phyloP scores from a whole-genome alignment of 2,113 vertebrate species.

The Scomber scombrus region DNA sequence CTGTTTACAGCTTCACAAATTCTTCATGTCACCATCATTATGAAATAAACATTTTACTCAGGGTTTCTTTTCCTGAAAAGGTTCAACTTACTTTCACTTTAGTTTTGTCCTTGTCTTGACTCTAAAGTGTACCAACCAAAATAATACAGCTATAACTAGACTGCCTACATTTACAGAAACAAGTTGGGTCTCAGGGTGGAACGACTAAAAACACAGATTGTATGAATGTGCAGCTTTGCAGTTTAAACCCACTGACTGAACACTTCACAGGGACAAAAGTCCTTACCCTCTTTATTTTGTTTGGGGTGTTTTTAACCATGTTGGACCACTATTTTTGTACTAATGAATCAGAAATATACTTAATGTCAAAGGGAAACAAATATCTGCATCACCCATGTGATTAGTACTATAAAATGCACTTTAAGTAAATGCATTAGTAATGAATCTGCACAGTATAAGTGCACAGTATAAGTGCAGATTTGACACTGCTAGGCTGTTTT shows the following conservation, averaged over 20 bases:
- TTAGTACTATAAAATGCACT: not conserved
- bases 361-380: not conserved
- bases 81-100: slow-evolving; percentile 12
- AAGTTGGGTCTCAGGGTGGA: slow-evolving; percentile 2
- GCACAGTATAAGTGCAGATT: too few relatives aligned
- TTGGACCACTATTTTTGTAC: not conserved
- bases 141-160: not conserved
- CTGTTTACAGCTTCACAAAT: slow-evolving; percentile 7
- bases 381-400: not conserved
- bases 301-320: not conserved
- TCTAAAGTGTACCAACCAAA: slow-evolving; percentile 3
- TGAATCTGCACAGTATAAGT: too few relatives aligned
- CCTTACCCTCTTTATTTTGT: not conserved
- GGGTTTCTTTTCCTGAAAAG: not conserved
- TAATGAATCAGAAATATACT: not conserved
- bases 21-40: not conserved
- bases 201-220: not conserved
- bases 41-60: not conserved
- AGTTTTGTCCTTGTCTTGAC: slow-evolving; percentile 24
- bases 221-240: not conserved
- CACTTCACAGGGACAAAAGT: not conserved
- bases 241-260: not conserved
- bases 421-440: too few relatives aligned
- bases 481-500: too few relatives aligned
- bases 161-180: slow-evolving; percentile 1